These are phyloP conservation scores for Tor tambroides DNA, from an alignment of 2,113 vertebrate genomes.

Conservation along the genomic window DNA sequence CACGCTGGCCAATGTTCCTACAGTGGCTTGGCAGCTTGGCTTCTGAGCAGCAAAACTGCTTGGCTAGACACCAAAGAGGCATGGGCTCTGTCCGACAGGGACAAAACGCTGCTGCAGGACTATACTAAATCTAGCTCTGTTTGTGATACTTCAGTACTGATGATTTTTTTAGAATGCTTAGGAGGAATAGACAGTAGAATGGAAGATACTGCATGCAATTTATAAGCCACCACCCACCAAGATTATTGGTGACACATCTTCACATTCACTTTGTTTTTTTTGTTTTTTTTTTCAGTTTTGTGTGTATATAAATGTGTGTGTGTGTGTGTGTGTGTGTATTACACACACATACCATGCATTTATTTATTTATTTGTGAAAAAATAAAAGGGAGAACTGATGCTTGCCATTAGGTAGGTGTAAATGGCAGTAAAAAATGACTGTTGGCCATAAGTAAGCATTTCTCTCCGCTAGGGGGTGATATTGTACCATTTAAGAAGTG, in stretches of 20 bases:
- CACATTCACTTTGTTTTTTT: background rate
- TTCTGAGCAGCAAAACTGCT: slow-evolving; percentile 12
- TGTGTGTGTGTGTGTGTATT: too few relatives aligned
- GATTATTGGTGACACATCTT: background rate
- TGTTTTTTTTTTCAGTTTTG: too few relatives aligned
- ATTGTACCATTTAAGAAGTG: background rate
- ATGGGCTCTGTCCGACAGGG: slow-evolving; percentile 1
- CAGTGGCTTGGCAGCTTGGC: slow-evolving; percentile 29
- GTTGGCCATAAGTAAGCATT: background rate
- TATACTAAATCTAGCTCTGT: background rate
- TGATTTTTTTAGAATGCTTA: background rate
- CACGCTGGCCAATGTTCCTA: slow-evolving; percentile 16
- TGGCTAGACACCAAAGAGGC: slow-evolving; percentile 32
- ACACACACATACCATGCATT: too few relatives aligned
- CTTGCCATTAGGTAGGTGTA: background rate
- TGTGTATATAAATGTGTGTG: too few relatives aligned
- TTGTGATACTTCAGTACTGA: background rate
- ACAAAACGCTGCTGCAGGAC: slow-evolving; percentile 3
- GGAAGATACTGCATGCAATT: background rate
- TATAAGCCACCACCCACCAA: background rate
- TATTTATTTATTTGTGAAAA: too few relatives aligned
- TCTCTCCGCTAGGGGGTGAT: slow-evolving; percentile 3
- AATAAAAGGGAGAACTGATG: background rate
- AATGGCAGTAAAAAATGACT: background rate
- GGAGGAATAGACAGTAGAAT: background rate